These are phyloP conservation scores for Marronus borbonicus DNA, from an alignment of 2,888 invertebrate genomes.

Conservation along the genomic window DNA sequence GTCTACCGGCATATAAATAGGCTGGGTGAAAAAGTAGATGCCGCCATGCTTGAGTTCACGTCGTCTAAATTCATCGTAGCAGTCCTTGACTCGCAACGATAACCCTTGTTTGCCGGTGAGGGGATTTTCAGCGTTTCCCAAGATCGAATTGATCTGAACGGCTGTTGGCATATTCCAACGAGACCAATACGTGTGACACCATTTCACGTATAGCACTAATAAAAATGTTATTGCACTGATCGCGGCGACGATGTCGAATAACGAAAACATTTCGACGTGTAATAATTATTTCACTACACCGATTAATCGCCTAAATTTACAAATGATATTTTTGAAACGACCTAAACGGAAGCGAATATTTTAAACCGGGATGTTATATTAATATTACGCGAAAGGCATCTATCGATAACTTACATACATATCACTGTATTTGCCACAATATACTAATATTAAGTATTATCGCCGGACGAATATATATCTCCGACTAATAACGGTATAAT, in stretches of 20 bases:
- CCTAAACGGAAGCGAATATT: background rate
- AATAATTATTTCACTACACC: background rate
- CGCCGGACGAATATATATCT: too few relatives aligned
- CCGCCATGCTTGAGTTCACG: constrained; percentile 28
- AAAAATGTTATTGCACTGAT: background rate
- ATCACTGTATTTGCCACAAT: too few relatives aligned
- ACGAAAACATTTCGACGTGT: background rate
- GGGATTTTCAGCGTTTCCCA: constrained; percentile 11
- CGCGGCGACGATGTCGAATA: background rate
- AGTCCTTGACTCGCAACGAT: background rate
- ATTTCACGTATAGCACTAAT: background rate
- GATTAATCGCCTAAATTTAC: background rate
- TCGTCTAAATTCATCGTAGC: constrained; percentile 13
- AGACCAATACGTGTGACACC: constrained; percentile 2
- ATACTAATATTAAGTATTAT: too few relatives aligned
- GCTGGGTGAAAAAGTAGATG: constrained; percentile 11
- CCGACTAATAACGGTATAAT: too few relatives aligned
- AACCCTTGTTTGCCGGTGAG: background rate
- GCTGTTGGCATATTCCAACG: background rate
- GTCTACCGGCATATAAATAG: constrained; percentile 26
- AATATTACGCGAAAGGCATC: too few relatives aligned
- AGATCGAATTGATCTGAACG: background rate
- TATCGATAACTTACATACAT: too few relatives aligned
- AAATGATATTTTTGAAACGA: background rate
- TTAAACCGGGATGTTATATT: too few relatives aligned